A percentile compares a stretch with the other conserved stretches of the same genome.
Conservation (phyloP, 2,797 vertebrate genomes). For the Chiloscyllium punctatum region DNA sequence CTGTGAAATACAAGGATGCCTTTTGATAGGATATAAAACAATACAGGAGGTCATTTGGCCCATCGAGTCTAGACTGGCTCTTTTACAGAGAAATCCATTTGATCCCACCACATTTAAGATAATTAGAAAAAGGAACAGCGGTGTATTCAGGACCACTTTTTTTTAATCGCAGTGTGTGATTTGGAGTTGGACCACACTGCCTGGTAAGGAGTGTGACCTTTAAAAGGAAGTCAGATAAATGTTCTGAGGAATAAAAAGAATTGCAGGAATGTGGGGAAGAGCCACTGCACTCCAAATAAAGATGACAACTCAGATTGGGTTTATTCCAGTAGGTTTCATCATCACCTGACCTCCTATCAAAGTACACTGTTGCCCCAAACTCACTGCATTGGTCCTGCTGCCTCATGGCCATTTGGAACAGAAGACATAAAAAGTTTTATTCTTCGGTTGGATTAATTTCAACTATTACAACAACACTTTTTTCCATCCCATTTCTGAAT, state of each 20-base stretch:
- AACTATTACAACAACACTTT: not conserved
- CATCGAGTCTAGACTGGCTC: no score
- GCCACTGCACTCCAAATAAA: not conserved
- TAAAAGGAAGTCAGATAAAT: not conserved
- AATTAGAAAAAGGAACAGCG: no score
- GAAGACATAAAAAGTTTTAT: not conserved
- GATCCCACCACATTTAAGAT: no score
- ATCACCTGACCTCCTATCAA: not conserved
- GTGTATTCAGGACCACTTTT: no score
- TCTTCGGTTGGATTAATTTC: no score
- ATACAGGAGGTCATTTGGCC: no score
- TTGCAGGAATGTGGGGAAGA: not conserved
- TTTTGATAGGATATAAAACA: not conserved
- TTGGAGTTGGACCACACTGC: not conserved
- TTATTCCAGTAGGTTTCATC: not conserved
- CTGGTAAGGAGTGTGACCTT: not conserved
- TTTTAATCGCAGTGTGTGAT: no score
- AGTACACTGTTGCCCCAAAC: not conserved
- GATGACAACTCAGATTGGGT: not conserved
- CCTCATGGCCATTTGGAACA: not conserved
- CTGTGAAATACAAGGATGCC: not conserved
- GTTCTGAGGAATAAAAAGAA: not conserved
- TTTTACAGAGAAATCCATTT: no score
- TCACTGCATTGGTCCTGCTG: not conserved
- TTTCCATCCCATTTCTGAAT: not conserved